A percentile compares a stretch with the other conserved stretches of the same genome.
Evolutionary conservation across 2,797 vertebrate genomes (phyloP).

Genomic region (Psittacula derbiana): DNA sequence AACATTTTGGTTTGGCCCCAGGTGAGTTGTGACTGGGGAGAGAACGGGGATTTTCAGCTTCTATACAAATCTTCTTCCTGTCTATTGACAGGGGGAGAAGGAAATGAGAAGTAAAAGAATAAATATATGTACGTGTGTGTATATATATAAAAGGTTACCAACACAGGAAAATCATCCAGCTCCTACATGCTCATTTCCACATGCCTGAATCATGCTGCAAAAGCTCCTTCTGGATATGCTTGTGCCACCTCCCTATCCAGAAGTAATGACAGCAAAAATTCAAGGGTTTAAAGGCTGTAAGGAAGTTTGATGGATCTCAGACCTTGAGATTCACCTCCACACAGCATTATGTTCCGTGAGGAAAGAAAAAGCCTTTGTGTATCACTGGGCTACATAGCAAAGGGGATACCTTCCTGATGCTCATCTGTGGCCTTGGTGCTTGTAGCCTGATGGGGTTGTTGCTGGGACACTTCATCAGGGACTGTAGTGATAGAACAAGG

Average conservation of each 20-base stretch:
- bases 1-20: not conserved
- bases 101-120: not conserved
- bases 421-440: not conserved
- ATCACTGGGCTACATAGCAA: fast-evolving
- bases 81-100: not conserved
- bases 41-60: not conserved
- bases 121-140: not conserved
- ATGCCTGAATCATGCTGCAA: not conserved
- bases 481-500: not conserved
- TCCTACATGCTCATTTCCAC: fast-evolving
- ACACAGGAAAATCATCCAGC: not conserved
- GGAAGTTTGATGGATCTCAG: not conserved
- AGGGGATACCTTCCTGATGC: not conserved
- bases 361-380: not conserved
- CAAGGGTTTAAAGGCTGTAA: not conserved
- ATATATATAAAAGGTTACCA: not conserved
- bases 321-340: not conserved
- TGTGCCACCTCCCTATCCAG: not conserved
- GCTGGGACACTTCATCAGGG: not conserved
- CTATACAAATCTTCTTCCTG: not conserved
- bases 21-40: not conserved
- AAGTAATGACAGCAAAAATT: not conserved
- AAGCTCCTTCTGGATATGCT: not conserved
- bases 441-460: not conserved
- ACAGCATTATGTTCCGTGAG: not conserved